Evolutionary conservation across 2,797 vertebrate genomes (phyloP).

Genomic region (Pangasius larnaudii): DNA sequence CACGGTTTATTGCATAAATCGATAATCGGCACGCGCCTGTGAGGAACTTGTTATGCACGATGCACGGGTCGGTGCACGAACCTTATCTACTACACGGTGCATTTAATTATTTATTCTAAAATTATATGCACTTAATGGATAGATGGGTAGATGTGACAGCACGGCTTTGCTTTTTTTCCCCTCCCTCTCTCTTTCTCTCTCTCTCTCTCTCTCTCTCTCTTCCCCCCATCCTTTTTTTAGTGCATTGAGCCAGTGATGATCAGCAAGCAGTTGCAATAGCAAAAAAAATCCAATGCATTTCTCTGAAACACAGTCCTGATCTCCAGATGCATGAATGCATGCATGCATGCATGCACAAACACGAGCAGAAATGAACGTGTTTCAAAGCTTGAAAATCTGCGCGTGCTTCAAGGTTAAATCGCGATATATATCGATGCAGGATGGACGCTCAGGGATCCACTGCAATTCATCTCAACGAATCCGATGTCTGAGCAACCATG

Average conservation of each 20-base stretch:
- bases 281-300: background rate
- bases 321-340: background rate
- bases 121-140: background rate
- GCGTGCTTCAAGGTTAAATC: slow-evolving; percentile 16
- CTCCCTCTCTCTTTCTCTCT: background rate
- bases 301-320: background rate
- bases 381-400: no score
- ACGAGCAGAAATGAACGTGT: background rate
- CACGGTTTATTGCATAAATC: background rate
- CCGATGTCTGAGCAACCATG: background rate
- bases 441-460: background rate
- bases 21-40: background rate
- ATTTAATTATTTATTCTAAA: background rate
- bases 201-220: background rate
- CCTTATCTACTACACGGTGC: no score
- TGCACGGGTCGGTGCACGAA: background rate
- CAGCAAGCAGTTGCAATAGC: background rate
- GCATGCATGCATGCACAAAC: background rate
- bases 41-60: background rate
- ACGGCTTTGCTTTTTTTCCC: no score
- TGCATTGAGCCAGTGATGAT: background rate
- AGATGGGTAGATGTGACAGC: background rate
- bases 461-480: background rate
- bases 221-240: background rate
- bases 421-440: background rate